These are phyloP conservation scores for Cheilosia pagana DNA, from an alignment of 2,888 invertebrate genomes.

Conservation along the genomic window DNA sequence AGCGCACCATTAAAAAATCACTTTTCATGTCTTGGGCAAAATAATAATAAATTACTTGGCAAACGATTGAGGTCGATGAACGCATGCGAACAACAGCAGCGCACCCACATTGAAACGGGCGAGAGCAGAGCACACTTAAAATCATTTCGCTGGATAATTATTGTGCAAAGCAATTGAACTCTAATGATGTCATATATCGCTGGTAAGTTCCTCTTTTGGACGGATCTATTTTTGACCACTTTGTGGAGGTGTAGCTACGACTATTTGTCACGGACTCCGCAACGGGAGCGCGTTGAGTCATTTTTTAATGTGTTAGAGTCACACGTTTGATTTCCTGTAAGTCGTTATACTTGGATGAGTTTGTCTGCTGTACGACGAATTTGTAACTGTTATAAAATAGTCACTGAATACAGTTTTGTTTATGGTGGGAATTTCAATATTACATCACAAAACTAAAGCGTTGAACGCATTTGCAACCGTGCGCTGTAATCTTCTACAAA, in stretches of 20 bases:
- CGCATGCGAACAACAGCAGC: slow-evolving; percentile 25
- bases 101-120: not conserved
- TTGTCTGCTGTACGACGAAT: slow-evolving; percentile 2
- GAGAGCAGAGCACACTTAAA: not conserved
- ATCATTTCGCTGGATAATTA: slow-evolving; percentile 9
- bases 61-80: slow-evolving; percentile 50
- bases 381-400: not conserved
- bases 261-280: slow-evolving; percentile 19
- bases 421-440: too few species aligned
- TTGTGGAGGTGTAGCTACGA: slow-evolving; percentile 47
- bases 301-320: not conserved
- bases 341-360: slow-evolving; percentile 14
- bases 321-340: slow-evolving; percentile 19
- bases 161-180: slow-evolving; percentile 66
- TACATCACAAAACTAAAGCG: too few species aligned
- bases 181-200: slow-evolving; percentile 71
- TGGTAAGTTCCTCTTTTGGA: slow-evolving; percentile 44
- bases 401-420: too few species aligned
- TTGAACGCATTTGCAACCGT: too few species aligned
- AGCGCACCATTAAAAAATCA: slow-evolving; percentile 29
- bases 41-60: slow-evolving; percentile 25
- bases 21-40: slow-evolving; percentile 21
- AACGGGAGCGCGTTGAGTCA: slow-evolving; percentile 21
- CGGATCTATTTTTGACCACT: slow-evolving; percentile 57
- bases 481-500: too few species aligned